These are phyloP conservation scores for Panagrolaimus sp. DNA, from an alignment of 1,140 invertebrate species.

Conservation along the genomic window DNA sequence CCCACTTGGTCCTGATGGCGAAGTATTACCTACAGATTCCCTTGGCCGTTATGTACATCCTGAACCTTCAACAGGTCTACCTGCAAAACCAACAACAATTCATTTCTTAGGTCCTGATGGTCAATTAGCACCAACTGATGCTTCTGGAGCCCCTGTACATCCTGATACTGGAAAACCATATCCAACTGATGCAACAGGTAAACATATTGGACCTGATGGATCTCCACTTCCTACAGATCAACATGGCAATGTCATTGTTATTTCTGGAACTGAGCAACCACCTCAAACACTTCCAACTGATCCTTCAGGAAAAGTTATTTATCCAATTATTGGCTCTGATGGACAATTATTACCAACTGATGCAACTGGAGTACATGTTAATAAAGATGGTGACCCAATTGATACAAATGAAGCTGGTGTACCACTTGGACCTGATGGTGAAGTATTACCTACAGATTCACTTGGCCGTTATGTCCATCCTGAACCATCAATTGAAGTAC, in stretches of 20 bases:
- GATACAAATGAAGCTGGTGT: constrained; percentile 24
- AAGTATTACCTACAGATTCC: constrained; percentile 37
- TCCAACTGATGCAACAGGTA: constrained; percentile 19
- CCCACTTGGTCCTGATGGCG: constrained; percentile 40
- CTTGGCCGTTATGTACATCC: constrained; percentile 15
- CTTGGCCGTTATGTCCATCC: constrained; percentile 18
- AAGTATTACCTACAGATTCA: constrained; percentile 1
- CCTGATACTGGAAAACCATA: constrained; percentile 25
- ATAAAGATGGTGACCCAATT: not conserved
- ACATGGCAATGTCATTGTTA: constrained; percentile 33
- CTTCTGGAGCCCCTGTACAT: constrained; percentile 27
- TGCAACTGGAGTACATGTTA: not conserved
- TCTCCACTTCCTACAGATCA: constrained; percentile 43
- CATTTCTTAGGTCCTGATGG: constrained; percentile 38
- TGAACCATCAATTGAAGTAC: constrained; percentile 5
- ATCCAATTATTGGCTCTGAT: constrained; percentile 24
- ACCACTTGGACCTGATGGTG: constrained; percentile 1
- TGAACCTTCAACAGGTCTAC: not conserved
- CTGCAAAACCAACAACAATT: constrained; percentile 16
- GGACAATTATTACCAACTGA: not conserved
- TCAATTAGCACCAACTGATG: constrained; percentile 34
- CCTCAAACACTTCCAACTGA: not conserved
- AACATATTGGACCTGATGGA: constrained; percentile 34
- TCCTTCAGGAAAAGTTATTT: not conserved
- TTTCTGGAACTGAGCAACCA: too few species aligned